Evolutionary conservation across 2,113 vertebrate species (phyloP).

Genomic region (Lichenostomus cassidix): DNA sequence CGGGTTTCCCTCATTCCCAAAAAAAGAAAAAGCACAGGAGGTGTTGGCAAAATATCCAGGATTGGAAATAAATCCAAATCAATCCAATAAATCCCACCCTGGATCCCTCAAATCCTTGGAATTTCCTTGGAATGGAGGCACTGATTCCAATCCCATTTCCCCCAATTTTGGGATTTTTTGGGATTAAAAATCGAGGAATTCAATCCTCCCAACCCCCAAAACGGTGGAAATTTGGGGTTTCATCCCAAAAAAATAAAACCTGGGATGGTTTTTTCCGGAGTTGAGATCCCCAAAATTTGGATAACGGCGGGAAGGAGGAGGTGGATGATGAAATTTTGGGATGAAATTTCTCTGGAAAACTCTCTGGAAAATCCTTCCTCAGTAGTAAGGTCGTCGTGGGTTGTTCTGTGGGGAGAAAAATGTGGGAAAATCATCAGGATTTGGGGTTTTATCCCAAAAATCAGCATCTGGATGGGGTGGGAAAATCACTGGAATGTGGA

Average conservation of each 20-base stretch:
- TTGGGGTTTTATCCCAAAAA: no score
- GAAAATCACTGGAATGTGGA: neutral
- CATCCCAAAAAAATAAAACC: neutral
- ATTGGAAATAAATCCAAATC: neutral
- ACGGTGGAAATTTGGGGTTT: neutral
- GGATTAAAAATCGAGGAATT: neutral
- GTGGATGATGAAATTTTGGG: neutral
- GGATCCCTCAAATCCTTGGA: neutral
- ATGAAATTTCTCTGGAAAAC: neutral
- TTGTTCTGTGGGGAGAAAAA: slow-evolving; percentile 85
- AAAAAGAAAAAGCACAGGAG: no score
- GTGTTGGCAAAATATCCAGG: neutral
- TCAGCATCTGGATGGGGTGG: no score
- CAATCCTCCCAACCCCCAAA: neutral
- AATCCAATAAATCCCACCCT: neutral
- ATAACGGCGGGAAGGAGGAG: neutral
- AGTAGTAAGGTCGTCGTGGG: slow-evolving; percentile 97
- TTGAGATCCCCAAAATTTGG: neutral
- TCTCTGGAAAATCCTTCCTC: slow-evolving; percentile 25
- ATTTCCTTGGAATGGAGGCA: neutral
- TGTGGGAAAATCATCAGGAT: neutral
- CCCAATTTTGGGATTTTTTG: neutral
- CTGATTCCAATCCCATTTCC: neutral
- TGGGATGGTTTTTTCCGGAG: neutral
- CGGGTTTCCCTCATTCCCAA: neutral